Evolutionary conservation across 2,797 vertebrate species (phyloP), one percentile per base, ranked within the genome.

Genomic region (Sebastes matsubarae): DNA sequence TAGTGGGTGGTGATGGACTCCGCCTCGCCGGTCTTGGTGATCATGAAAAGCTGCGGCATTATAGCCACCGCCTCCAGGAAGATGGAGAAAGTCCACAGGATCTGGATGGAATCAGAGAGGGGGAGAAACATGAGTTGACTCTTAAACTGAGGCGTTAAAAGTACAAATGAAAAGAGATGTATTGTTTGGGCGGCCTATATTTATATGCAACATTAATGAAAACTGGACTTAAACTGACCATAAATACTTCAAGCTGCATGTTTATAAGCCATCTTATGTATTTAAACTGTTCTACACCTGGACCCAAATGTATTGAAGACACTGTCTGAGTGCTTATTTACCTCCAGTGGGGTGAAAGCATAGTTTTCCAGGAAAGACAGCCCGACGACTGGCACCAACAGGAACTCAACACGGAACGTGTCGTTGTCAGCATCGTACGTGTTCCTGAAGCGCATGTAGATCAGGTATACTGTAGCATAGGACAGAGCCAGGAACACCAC

Each of bases 21-120:
- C 0, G 98, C 98, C 92, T 98, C 97, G 1, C 98, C 97, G 0
- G 97, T 98, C 94, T 98, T 98, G 63, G 97, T 98, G 93, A 99
- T 99, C 98, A 99, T 98, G 91, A 99, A 99, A 60, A 99, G 97
- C 90, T 99, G 98, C 0, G 98, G 98, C 91, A 99, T 95, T 83
- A 99, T 99, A 75, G 98, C 97, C 85, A 99, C 97, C 0, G 98
- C 96, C 83, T 99, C 98, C 95, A 99, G 93, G 90, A 99, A 99
- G 93, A 99, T 99, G 58, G 98, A 99, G 93, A 99, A 99, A 3
- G 98, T 98, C 98, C 98, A 99, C 81, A 99, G 92, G 80, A 99
- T 95, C 98, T 99, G 93, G 67, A 63, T 0, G 68, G 50, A 71
- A 50, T 24, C 5, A 58, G 13, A 0, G 29, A 12, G 59, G 20